A percentile compares a stretch with the other conserved stretches of the same genome.
These are phyloP conservation scores for Mustela lutreola DNA, from an alignment of 2,113 vertebrate species.

Conservation along the genomic window DNA sequence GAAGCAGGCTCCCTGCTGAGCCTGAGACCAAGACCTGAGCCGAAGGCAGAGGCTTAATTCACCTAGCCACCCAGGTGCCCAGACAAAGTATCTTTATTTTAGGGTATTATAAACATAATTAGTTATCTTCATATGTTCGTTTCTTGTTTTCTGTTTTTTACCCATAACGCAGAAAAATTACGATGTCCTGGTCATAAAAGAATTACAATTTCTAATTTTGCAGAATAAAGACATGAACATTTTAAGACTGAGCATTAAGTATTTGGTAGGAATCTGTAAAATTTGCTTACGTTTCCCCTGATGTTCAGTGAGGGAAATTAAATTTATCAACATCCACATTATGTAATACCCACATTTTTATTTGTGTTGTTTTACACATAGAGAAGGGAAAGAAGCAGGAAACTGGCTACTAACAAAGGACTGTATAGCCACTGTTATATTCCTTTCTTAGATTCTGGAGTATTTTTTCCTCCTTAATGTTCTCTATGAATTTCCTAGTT, in stretches of 20 bases:
- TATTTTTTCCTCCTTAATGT: not conserved
- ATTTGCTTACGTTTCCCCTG: conserved; percentile 54
- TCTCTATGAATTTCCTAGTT: not conserved
- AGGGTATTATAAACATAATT: conserved; percentile 31
- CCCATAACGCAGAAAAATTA: not conserved
- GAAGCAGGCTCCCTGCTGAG: no score
- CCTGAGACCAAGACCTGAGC: no score
- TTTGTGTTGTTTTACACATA: not conserved
- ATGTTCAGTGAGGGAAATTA: conserved; percentile 21
- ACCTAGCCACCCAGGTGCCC: no score
- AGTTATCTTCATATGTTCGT: not conserved
- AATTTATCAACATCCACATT: conserved; percentile 31
- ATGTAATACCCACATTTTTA: conserved; percentile 36
- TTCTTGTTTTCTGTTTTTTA: conserved; percentile 38
- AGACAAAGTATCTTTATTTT: conserved; percentile 29
- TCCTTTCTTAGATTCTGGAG: not conserved
- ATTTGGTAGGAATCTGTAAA: not conserved
- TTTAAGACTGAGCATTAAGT: conserved; percentile 41
- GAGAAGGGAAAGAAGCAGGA: not conserved
- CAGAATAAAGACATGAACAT: not conserved
- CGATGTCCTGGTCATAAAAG: not conserved
- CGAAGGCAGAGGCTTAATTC: no score
- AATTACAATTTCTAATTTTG: conserved; percentile 41
- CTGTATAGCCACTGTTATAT: not conserved
- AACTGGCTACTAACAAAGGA: not conserved